Percentiles rank a stretch among this genome's conserved stretches.
phyloP scores from a whole-genome alignment of 2,113 vertebrate genomes.

The Boulengeromyrus knoepffleri region DNA sequence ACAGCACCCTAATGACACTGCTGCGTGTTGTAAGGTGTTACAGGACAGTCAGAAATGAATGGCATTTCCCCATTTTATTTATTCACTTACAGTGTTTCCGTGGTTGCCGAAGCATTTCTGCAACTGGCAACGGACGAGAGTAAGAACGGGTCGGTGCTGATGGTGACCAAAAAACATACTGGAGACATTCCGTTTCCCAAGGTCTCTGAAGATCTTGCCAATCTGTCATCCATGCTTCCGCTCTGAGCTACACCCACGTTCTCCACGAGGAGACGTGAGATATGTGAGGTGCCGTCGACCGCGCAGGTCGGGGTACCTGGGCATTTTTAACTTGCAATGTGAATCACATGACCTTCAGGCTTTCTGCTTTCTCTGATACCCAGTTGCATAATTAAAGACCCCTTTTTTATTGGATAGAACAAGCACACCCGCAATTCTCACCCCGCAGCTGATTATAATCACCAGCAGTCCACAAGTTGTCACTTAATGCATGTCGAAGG shows the following conservation, averaged over 20 bases:
- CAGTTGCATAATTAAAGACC: background rate
- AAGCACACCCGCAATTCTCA: background rate
- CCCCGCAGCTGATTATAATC: background rate
- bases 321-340: background rate
- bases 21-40: background rate
- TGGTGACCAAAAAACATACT: background rate
- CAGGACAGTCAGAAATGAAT: background rate
- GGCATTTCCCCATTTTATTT: background rate
- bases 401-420: background rate
- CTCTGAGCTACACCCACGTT: background rate
- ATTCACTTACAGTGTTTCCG: constrained; percentile 33
- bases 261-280: background rate
- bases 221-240: background rate
- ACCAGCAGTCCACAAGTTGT: background rate
- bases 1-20: background rate
- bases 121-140: constrained; percentile 48
- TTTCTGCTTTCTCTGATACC: background rate
- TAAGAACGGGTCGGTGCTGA: constrained; percentile 45
- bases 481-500: background rate
- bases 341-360: background rate
- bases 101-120: constrained; percentile 39
- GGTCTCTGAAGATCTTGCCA: background rate
- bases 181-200: constrained; percentile 30
- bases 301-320: background rate
- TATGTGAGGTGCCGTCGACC: background rate